These are phyloP conservation scores for Typhlichthys subterraneus DNA, from an alignment of 2,797 vertebrate genomes.

Conservation along the genomic window DNA sequence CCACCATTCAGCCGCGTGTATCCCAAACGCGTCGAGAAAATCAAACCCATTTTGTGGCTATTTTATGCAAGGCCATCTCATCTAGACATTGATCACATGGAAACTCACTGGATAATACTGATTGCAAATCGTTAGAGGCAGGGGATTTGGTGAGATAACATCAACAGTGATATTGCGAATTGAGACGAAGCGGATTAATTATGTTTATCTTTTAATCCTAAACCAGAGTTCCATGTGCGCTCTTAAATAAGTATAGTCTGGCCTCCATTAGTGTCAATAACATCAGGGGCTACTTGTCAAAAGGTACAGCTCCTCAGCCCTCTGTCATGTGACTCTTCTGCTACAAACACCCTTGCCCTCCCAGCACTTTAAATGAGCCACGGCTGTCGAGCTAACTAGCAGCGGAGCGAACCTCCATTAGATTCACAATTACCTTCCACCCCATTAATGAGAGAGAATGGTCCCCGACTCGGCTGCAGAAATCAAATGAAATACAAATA, in stretches of 20 bases:
- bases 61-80: conserved; percentile 29
- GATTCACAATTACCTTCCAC: conserved; percentile 62
- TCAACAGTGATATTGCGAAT: conserved; percentile 58
- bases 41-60: conserved; percentile 7
- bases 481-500: conserved; percentile 72
- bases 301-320: conserved; percentile 46
- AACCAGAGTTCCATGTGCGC: conserved; percentile 40
- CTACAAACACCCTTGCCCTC: conserved; percentile 46
- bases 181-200: conserved; percentile 68
- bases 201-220: conserved; percentile 72
- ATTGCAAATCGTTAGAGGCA: conserved; percentile 7
- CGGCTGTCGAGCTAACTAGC: conserved; percentile 49
- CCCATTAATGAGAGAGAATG: conserved; percentile 53
- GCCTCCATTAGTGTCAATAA: conserved; percentile 52
- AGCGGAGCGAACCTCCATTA: conserved; percentile 60
- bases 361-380: conserved; percentile 55
- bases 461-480: conserved; percentile 41
- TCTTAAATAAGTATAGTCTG: conserved; percentile 46
- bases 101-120: conserved; percentile 18
- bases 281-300: conserved; percentile 45
- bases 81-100: conserved; percentile 40
- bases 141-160: conserved; percentile 33
- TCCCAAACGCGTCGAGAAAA: neutral
- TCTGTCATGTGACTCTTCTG: conserved; percentile 14
- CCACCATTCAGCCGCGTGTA: neutral